A percentile compares a stretch with the other conserved stretches of the same genome.
These are phyloP conservation scores for Jaculus jaculus DNA, from an alignment of 2,113 vertebrate genomes.

Conservation along the genomic window DNA sequence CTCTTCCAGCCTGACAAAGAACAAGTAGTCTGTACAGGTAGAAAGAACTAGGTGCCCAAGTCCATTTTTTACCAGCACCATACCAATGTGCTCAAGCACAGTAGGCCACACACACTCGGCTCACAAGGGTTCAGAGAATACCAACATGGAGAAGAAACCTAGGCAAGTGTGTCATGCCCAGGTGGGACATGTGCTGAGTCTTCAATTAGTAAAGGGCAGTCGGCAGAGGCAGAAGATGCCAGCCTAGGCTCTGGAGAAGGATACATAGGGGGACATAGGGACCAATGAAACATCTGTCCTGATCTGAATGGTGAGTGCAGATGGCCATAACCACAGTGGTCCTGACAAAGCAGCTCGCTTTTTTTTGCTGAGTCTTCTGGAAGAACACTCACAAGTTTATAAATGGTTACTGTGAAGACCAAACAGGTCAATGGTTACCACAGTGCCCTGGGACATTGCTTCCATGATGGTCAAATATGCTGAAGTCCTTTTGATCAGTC, in stretches of 20 bases:
- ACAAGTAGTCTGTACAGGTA: no score
- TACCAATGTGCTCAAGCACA: neutral
- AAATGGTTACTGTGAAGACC: neutral
- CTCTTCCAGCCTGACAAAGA: neutral
- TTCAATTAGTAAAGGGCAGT: neutral
- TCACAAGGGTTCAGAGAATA: neutral
- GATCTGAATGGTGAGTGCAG: neutral
- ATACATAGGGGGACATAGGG: neutral
- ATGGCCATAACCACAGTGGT: neutral
- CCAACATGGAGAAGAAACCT: neutral
- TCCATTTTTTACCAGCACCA: neutral
- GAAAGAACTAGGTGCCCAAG: neutral
- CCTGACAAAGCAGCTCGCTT: neutral
- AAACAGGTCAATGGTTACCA: neutral
- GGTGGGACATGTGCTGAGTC: neutral
- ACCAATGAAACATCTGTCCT: neutral
- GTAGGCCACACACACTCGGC: neutral
- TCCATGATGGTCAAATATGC: neutral
- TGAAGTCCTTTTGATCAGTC: no score
- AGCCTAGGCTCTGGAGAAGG: neutral
- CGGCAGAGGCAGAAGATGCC: neutral
- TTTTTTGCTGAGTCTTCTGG: neutral
- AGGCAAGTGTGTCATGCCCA: neutral
- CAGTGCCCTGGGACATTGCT: neutral
- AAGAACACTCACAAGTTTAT: neutral